Conservation (phyloP, 1,140 invertebrate genomes). For the Drosophila miranda region DNA sequence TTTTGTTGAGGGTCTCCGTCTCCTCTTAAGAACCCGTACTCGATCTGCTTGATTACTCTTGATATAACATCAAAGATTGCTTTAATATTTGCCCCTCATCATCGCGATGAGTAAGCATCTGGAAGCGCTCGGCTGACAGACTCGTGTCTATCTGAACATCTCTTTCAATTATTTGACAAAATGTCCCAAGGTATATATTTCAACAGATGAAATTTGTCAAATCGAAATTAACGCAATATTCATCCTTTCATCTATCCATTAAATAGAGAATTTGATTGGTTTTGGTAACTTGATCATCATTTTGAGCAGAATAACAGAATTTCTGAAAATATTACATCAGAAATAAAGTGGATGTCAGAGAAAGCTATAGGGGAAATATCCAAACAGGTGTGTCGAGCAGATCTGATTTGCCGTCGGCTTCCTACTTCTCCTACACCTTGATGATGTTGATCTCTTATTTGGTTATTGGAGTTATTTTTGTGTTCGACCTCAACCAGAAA, state of each 20-base stretch:
- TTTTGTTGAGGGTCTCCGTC: too few species aligned
- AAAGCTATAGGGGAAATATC: neutral
- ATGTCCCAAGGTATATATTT: slow-evolving; percentile 11
- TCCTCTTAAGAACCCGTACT: too few species aligned
- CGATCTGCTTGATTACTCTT: too few species aligned
- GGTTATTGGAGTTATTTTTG: slow-evolving; percentile 11
- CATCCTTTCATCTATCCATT: slow-evolving; percentile 38
- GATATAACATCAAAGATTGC: too few species aligned
- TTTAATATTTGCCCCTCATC: too few species aligned
- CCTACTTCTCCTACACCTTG: neutral
- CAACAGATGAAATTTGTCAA: slow-evolving; percentile 37
- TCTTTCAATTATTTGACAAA: slow-evolving; percentile 1
- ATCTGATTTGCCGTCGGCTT: slow-evolving; percentile 40
- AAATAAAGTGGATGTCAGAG: slow-evolving; percentile 1
- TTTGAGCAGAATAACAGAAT: slow-evolving; percentile 42
- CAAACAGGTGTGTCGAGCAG: slow-evolving; percentile 26
- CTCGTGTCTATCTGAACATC: too few species aligned
- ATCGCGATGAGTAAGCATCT: too few species aligned
- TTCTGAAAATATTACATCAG: slow-evolving; percentile 35
- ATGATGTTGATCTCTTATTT: slow-evolving; percentile 43
- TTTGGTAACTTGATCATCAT: slow-evolving; percentile 37
- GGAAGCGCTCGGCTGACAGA: too few species aligned
- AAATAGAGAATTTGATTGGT: slow-evolving; percentile 36
- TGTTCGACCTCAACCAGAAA: slow-evolving; percentile 10
- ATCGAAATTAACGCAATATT: slow-evolving; percentile 22